Percentiles rank a stretch among this genome's conserved stretches.
phyloP scores from a whole-genome alignment of 2,797 vertebrate genomes.

The Pteropus rufus region DNA sequence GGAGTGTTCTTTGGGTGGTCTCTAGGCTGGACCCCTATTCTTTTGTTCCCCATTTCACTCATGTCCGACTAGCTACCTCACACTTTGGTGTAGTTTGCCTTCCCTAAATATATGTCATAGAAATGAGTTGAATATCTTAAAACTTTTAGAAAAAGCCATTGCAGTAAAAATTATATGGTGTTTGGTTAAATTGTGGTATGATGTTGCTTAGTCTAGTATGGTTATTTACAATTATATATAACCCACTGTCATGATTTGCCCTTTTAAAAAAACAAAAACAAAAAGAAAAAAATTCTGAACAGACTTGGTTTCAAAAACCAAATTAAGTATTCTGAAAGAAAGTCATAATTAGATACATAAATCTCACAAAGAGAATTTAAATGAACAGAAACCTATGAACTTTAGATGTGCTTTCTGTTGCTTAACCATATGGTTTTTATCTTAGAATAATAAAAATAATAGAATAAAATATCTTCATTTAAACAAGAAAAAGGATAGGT shows the following conservation, averaged over 20 bases:
- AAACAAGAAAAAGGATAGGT: not conserved
- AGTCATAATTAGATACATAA: not conserved
- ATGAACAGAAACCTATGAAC: not conserved
- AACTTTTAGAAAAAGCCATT: not conserved
- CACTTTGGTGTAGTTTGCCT: not conserved
- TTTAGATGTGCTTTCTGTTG: not conserved
- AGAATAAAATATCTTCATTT: not conserved
- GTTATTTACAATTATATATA: not conserved
- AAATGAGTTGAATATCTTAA: not conserved
- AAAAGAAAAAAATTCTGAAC: not conserved
- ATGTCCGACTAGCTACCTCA: too few relatives aligned
- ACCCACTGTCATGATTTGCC: not conserved
- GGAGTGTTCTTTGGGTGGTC: too few relatives aligned
- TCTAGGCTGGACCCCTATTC: too few relatives aligned
- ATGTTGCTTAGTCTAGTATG: not conserved
- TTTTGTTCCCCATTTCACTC: too few relatives aligned
- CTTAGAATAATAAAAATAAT: conserved; percentile 1
- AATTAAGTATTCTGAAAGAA: not conserved
- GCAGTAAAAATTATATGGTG: not conserved
- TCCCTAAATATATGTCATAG: not conserved
- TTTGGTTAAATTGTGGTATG: not conserved
- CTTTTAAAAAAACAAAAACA: not conserved
- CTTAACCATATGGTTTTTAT: not conserved
- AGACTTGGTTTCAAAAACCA: not conserved
- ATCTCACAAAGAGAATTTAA: not conserved